Evolutionary conservation across 1,140 invertebrate species (phyloP).

Genomic region (Drosophila jambulina): DNA sequence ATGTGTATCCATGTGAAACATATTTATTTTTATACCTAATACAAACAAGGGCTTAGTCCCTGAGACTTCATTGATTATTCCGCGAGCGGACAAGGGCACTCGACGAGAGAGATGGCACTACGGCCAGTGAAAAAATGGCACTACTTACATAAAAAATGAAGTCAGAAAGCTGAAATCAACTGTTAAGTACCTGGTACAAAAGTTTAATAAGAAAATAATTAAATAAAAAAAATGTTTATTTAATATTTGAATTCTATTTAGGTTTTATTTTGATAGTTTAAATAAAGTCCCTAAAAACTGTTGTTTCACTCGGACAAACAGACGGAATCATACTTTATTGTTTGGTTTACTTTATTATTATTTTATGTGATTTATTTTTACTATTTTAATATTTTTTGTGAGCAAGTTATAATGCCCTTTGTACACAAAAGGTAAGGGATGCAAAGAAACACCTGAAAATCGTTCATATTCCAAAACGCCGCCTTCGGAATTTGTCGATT

Average conservation of each 20-base stretch:
- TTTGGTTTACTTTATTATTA: background rate
- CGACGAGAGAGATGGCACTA: slow-evolving; percentile 12
- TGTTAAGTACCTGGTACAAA: background rate
- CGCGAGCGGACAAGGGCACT: slow-evolving; percentile 61
- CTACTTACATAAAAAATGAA: background rate
- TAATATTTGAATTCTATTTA: too few species aligned
- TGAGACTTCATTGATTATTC: slow-evolving; percentile 65
- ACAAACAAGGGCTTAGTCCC: slow-evolving; percentile 34
- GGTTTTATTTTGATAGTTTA: background rate
- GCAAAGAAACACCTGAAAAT: slow-evolving; percentile 8
- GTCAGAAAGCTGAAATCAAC: background rate
- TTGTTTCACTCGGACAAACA: background rate
- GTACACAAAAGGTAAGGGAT: background rate
- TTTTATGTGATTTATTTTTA: background rate
- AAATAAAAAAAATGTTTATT: background rate
- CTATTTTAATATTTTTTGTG: too few species aligned
- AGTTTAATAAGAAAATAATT: background rate
- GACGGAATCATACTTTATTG: background rate
- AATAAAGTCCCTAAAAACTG: background rate
- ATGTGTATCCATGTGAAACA: slow-evolving; percentile 7
- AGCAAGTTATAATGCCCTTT: background rate
- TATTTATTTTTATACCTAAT: slow-evolving; percentile 5
- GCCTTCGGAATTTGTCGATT: slow-evolving; percentile 55
- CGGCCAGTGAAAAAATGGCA: background rate
- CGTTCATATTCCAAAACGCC: slow-evolving; percentile 44